Conservation (phyloP, 2,888 invertebrate species). For the Eupithecia subfuscata region DNA sequence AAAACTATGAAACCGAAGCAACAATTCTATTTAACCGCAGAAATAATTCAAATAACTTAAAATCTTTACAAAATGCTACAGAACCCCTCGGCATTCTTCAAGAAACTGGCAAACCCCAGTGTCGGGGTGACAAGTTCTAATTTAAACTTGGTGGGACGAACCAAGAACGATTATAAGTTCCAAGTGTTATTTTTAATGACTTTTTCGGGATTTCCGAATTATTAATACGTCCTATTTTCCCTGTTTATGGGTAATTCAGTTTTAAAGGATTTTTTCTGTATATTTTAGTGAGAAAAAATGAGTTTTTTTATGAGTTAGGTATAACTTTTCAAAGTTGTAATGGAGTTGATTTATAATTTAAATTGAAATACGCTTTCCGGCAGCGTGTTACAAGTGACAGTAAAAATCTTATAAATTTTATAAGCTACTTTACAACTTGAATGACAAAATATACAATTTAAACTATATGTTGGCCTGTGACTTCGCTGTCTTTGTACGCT, state of each 20-base stretch:
- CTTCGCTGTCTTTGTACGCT: background rate
- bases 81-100: conserved; percentile 46
- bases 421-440: background rate
- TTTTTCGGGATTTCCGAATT: conserved; percentile 68
- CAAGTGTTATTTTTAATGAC: conserved; percentile 80
- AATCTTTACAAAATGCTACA: conserved; percentile 37
- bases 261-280: conserved; percentile 28
- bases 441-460: background rate
- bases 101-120: conserved; percentile 49
- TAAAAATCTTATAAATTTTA: background rate
- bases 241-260: conserved; percentile 52
- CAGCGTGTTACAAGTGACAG: background rate
- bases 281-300: conserved; percentile 23
- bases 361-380: conserved; percentile 9
- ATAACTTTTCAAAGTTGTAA: conserved; percentile 15
- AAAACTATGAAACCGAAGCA: background rate
- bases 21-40: background rate
- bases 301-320: conserved; percentile 25
- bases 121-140: conserved; percentile 75
- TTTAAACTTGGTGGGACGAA: conserved; percentile 72
- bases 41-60: background rate
- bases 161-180: conserved; percentile 74
- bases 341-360: conserved; percentile 21
- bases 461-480: background rate
- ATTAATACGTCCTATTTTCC: conserved; percentile 64